Evolutionary conservation across 2,888 invertebrate genomes (phyloP).

Genomic region (Cynaeus angustus): DNA sequence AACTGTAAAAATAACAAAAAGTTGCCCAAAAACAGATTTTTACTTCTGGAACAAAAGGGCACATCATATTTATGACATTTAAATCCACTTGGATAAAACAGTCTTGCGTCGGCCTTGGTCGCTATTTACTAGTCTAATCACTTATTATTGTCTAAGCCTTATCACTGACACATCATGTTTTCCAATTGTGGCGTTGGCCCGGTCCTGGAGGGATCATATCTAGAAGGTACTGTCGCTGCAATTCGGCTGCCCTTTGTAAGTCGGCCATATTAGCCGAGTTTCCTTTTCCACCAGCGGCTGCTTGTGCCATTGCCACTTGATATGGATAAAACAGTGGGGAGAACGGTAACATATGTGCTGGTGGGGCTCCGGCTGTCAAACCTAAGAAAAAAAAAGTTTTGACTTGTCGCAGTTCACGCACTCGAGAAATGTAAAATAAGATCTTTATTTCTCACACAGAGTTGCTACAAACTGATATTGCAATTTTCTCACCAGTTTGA

Average conservation of each 20-base stretch:
- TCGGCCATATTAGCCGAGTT: slow-evolving; percentile 79
- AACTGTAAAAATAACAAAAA: slow-evolving; percentile 42
- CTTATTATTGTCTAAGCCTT: slow-evolving; percentile 51
- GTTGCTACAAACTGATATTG: too few species aligned
- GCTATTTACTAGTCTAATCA: slow-evolving; percentile 41
- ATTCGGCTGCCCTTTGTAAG: slow-evolving; percentile 88
- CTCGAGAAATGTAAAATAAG: too few species aligned
- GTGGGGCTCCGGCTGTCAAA: slow-evolving; percentile 78
- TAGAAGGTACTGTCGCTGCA: slow-evolving; percentile 95
- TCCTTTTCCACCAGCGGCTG: slow-evolving; percentile 71
- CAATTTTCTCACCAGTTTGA: too few species aligned
- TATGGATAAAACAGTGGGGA: slow-evolving; percentile 91
- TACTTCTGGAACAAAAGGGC: slow-evolving; percentile 54
- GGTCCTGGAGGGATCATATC: slow-evolving; percentile 91
- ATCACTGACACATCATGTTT: slow-evolving; percentile 74
- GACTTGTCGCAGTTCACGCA: too few species aligned
- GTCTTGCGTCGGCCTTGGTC: slow-evolving; percentile 21
- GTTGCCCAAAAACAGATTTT: slow-evolving; percentile 35
- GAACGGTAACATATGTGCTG: slow-evolving; percentile 92
- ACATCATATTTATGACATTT: slow-evolving; percentile 45
- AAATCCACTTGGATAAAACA: slow-evolving; percentile 45
- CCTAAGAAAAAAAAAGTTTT: slow-evolving; percentile 67
- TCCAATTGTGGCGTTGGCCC: slow-evolving; percentile 76
- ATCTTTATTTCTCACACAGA: too few species aligned
- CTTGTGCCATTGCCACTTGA: slow-evolving; percentile 91